Percentiles rank a stretch among this genome's conserved stretches.
These are phyloP conservation scores for Radopholus similis DNA, from an alignment of 1,140 invertebrate genomes.

Conservation along the genomic window DNA sequence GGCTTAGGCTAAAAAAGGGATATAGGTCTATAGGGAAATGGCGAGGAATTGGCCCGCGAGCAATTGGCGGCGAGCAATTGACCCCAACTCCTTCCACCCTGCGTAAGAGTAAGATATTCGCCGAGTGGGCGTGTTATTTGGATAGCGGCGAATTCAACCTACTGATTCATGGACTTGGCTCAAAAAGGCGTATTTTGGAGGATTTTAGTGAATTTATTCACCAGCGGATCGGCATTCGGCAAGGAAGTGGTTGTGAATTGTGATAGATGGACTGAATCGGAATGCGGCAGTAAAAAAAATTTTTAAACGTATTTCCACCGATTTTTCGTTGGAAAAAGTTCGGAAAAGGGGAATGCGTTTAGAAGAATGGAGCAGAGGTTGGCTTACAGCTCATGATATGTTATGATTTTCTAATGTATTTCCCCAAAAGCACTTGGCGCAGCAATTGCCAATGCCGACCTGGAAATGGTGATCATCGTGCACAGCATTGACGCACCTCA, in stretches of 20 bases:
- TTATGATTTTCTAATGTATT: background rate
- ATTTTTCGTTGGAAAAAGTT: slow-evolving; percentile 10
- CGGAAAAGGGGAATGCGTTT: background rate
- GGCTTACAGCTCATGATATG: no score
- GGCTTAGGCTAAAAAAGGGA: no score
- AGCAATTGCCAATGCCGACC: background rate
- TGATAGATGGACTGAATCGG: slow-evolving; percentile 15
- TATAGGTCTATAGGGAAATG: no score
- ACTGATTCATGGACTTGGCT: slow-evolving; percentile 22
- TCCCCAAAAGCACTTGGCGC: background rate
- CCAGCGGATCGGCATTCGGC: background rate
- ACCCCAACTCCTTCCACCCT: no score
- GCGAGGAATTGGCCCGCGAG: no score
- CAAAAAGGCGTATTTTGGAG: slow-evolving; percentile 20
- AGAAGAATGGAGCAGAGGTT: no score
- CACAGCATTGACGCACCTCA: slow-evolving; percentile 17
- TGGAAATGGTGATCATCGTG: slow-evolving; percentile 8
- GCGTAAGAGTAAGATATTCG: no score
- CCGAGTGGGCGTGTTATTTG: background rate
- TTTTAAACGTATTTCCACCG: slow-evolving; percentile 1
- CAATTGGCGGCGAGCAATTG: no score
- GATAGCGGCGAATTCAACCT: slow-evolving; percentile 19
- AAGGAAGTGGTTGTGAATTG: no score
- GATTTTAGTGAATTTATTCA: slow-evolving; percentile 7
- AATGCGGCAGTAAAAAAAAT: slow-evolving; percentile 1